A percentile compares a stretch with the other conserved stretches of the same genome.
Evolutionary conservation across 2,113 vertebrate genomes (phyloP).

Genomic region (Aleadryas rufinucha): DNA sequence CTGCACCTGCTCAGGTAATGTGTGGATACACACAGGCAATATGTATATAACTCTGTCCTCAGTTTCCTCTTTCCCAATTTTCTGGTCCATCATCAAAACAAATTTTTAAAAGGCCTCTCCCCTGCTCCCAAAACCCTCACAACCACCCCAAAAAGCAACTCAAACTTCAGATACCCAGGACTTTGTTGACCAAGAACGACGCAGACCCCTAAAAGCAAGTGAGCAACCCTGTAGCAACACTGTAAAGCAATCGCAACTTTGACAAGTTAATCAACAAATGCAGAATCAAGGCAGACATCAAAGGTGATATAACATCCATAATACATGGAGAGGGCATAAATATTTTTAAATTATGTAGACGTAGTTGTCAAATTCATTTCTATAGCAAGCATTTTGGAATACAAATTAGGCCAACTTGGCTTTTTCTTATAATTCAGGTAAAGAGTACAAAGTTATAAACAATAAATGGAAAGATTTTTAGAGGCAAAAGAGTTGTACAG

Average conservation of each 20-base stretch:
- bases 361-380: constrained; percentile 5
- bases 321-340: background rate
- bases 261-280: constrained; percentile 8
- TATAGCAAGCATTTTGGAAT: background rate
- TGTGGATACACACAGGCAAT: no score
- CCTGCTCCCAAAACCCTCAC: background rate
- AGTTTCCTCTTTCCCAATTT: background rate
- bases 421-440: background rate
- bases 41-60: accelerated
- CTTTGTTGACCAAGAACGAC: background rate
- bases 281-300: background rate
- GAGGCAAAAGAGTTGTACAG: background rate
- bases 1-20: background rate
- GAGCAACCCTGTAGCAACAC: background rate
- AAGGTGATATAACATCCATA: background rate
- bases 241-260: background rate
- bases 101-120: background rate
- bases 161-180: background rate
- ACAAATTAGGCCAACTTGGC: background rate
- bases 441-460: background rate
- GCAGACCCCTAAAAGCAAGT: background rate
- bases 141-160: background rate
- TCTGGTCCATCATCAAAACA: background rate
- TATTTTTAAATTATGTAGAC: background rate
- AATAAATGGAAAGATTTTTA: background rate